Conservation (phyloP, 2,113 vertebrate species). For the Naja naja region DNA sequence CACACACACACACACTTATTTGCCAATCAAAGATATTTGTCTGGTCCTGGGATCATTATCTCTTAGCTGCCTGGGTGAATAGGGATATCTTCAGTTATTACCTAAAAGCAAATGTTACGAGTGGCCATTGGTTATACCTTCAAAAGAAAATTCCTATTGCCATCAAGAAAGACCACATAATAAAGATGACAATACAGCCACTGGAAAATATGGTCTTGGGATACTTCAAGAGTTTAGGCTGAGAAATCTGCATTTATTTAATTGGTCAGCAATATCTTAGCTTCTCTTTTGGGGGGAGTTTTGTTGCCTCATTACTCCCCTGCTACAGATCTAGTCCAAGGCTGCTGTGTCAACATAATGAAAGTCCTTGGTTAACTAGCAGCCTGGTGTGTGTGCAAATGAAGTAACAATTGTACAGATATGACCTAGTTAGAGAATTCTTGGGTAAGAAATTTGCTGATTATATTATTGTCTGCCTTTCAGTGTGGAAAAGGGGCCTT, state of each 20-base stretch:
- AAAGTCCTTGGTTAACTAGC: not conserved
- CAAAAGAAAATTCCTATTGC: not conserved
- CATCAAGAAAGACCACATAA: not conserved
- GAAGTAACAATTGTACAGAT: not conserved
- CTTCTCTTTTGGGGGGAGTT: not conserved
- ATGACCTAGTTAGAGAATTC: slow-evolving; percentile 19
- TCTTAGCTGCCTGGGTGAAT: not conserved
- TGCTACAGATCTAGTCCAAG: not conserved
- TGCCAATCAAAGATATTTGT: not conserved
- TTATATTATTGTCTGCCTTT: slow-evolving; percentile 60
- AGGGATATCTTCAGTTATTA: not conserved
- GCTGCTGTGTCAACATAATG: not conserved
- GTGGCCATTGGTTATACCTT: not conserved
- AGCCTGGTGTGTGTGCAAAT: not conserved
- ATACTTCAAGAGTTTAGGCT: not conserved
- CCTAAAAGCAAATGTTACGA: not conserved
- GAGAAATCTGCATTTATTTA: not conserved
- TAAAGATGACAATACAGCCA: not conserved
- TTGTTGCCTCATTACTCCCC: not conserved
- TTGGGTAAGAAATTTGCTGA: slow-evolving; percentile 49
- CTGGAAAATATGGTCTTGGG: not conserved
- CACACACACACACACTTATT: not conserved
- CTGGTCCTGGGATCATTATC: not conserved
- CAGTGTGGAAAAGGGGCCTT: slow-evolving; percentile 48
- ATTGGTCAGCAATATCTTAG: not conserved